Conservation (phyloP, 2,797 vertebrate genomes). For the Ambastaia sidthimunki region DNA sequence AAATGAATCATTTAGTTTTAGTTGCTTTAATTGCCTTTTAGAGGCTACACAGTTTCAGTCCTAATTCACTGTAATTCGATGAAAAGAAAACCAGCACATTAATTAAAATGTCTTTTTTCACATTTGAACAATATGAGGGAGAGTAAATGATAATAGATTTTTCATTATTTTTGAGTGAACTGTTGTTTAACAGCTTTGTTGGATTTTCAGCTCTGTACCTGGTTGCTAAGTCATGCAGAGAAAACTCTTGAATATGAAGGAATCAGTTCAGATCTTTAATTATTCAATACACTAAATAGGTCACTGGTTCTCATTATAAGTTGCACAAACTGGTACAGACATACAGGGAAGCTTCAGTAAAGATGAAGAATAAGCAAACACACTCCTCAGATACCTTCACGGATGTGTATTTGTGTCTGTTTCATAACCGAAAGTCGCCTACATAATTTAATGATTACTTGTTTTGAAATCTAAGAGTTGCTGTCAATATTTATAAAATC, state of each 20-base stretch:
- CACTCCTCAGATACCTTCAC: constrained; percentile 22
- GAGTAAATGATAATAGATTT: too few relatives aligned
- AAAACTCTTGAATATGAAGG: constrained; percentile 68
- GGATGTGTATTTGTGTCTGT: constrained; percentile 17
- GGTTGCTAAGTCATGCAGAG: constrained; percentile 62
- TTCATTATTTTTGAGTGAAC: neutral
- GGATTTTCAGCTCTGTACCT: constrained; percentile 49
- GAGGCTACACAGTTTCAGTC: neutral
- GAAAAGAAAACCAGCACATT: too few relatives aligned
- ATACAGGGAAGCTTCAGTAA: constrained; percentile 52
- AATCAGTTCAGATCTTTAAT: constrained; percentile 70
- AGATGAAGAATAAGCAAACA: constrained; percentile 46
- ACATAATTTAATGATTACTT: constrained; percentile 48
- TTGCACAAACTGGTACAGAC: constrained; percentile 63
- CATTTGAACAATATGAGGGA: too few relatives aligned
- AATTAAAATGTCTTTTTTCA: too few relatives aligned
- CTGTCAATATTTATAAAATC: constrained; percentile 37
- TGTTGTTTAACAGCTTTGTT: constrained; percentile 14
- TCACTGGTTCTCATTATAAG: constrained; percentile 74
- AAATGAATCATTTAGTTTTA: too few relatives aligned
- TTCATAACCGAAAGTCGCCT: constrained; percentile 40
- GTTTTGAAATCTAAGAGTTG: constrained; percentile 40
- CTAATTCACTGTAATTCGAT: too few relatives aligned
- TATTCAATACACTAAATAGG: constrained; percentile 78
- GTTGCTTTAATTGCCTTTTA: too few relatives aligned